A percentile compares a stretch with the other conserved stretches of the same genome.
Evolutionary conservation across 2,888 invertebrate genomes (phyloP).

Genomic region (Mylabris sibirica): DNA sequence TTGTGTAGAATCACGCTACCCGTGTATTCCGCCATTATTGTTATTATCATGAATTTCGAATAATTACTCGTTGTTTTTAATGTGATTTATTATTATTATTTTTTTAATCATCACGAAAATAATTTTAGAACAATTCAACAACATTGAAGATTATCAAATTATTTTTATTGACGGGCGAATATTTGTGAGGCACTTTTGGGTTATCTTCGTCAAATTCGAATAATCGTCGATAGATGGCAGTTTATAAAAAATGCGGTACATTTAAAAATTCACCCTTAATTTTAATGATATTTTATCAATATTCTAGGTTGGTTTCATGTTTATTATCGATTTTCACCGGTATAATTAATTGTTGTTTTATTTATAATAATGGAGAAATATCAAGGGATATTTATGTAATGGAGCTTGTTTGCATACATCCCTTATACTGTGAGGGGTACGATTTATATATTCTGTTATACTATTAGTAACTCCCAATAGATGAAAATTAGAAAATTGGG

Average conservation of each 20-base stretch:
- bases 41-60: not conserved
- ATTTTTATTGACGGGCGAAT: conserved; percentile 19
- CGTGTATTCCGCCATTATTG: not conserved
- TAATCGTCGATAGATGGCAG: not conserved
- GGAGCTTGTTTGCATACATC: not conserved
- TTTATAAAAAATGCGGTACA: not conserved
- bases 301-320: not conserved
- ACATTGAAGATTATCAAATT: conserved; percentile 14
- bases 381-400: not conserved
- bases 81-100: not conserved
- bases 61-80: not conserved
- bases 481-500: no score
- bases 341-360: not conserved
- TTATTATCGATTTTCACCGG: not conserved
- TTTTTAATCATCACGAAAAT: not conserved
- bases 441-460: no score
- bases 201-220: conserved; percentile 30
- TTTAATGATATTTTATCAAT: not conserved
- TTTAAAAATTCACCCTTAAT: not conserved
- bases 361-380: not conserved
- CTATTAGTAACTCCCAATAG: no score
- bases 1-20: conserved; percentile 8
- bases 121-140: conserved; percentile 9
- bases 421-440: no score
- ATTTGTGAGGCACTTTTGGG: conserved; percentile 48